Conservation (phyloP, 2,888 invertebrate genomes). For the Petrophora chlorosata region DNA sequence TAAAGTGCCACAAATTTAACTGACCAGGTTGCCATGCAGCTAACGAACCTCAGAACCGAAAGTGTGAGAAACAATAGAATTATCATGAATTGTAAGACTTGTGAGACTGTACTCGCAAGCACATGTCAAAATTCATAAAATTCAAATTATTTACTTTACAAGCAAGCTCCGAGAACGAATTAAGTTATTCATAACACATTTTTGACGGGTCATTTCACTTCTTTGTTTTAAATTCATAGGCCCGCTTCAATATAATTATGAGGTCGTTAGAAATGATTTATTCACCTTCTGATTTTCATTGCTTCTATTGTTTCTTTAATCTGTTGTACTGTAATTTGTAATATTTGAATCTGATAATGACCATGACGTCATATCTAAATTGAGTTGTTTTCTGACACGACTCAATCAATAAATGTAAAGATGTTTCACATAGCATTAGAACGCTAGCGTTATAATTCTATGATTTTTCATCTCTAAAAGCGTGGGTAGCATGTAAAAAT, state of each 20-base stretch:
- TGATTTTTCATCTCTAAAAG: constrained; percentile 4
- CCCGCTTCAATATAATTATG: constrained; percentile 22
- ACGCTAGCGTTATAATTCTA: neutral
- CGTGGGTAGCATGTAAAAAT: constrained; percentile 4
- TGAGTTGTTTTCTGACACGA: too few species aligned
- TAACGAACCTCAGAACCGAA: too few species aligned
- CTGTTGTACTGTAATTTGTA: constrained; percentile 1
- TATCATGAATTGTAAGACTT: too few species aligned
- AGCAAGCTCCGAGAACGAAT: constrained; percentile 8
- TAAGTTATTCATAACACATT: constrained; percentile 18
- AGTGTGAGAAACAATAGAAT: too few species aligned
- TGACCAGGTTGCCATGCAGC: too few species aligned
- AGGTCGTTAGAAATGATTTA: constrained; percentile 25
- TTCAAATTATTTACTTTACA: neutral
- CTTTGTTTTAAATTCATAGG: constrained; percentile 23
- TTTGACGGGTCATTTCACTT: constrained; percentile 25
- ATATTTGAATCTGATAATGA: constrained; percentile 7
- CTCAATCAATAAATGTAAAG: too few species aligned
- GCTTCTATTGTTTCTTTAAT: constrained; percentile 17
- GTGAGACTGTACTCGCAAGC: constrained; percentile 3
- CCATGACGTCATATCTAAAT: neutral
- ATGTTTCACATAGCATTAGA: too few species aligned
- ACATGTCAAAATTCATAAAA: constrained; percentile 7
- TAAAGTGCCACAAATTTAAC: too few species aligned
- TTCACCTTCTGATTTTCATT: constrained; percentile 17